Evolutionary conservation across 2,797 vertebrate species (phyloP).

Genomic region (Ctenochaetus hawaiiensis): DNA sequence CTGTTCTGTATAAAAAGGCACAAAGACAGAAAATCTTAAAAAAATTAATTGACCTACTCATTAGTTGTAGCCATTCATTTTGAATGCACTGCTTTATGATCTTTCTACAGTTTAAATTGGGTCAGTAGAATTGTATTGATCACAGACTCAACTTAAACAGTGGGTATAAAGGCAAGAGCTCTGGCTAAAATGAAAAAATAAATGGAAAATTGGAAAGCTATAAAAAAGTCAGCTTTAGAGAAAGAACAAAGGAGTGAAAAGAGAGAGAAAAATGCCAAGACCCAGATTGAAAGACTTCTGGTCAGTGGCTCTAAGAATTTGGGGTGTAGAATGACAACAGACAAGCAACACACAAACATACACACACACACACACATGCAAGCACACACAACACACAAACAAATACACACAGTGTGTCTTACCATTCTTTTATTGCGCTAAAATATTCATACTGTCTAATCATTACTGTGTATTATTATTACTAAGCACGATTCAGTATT

Average conservation of each 20-base stretch:
- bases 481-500: slow-evolving; percentile 27
- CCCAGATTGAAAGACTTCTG: slow-evolving; percentile 62
- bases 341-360: slow-evolving; percentile 29
- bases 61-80: not conserved
- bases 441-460: slow-evolving; percentile 22
- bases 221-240: not conserved
- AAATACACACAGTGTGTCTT: slow-evolving; percentile 14
- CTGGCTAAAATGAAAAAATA: slow-evolving; percentile 30
- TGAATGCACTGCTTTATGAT: not conserved
- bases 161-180: slow-evolving; percentile 31
- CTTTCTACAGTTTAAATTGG: not conserved
- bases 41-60: too few relatives aligned
- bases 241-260: slow-evolving; percentile 42
- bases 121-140: not conserved
- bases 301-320: slow-evolving; percentile 63
- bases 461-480: slow-evolving; percentile 10
- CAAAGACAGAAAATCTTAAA: too few relatives aligned
- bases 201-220: slow-evolving; percentile 12
- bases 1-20: too few relatives aligned
- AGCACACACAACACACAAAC: slow-evolving; percentile 21
- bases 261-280: slow-evolving; percentile 28
- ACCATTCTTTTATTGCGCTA: slow-evolving; percentile 3
- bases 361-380: slow-evolving; percentile 22
- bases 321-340: slow-evolving; percentile 60
- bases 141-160: not conserved